Percentiles rank a stretch among this genome's conserved stretches.
These are phyloP conservation scores for Eubucco bourcierii DNA, from an alignment of 2,113 vertebrate genomes.

Conservation along the genomic window DNA sequence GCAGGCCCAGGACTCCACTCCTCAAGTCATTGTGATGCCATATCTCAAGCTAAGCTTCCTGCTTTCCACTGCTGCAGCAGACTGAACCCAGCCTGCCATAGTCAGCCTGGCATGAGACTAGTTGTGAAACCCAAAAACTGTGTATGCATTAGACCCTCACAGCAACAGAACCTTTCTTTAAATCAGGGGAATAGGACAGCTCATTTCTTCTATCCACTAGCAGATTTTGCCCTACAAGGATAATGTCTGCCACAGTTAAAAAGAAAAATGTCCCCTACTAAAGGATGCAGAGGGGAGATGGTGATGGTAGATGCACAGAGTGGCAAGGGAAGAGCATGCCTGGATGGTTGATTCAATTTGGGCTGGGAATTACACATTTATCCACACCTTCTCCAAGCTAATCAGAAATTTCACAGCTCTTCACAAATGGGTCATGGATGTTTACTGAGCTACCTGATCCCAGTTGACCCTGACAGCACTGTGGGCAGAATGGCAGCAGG, in stretches of 20 bases:
- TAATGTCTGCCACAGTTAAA: neutral
- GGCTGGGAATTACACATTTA: neutral
- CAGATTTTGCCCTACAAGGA: neutral
- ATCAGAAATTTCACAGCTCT: conserved; percentile 4
- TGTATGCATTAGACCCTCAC: neutral
- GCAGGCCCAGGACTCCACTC: neutral
- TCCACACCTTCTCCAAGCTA: neutral
- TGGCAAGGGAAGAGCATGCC: neutral
- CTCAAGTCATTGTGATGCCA: neutral
- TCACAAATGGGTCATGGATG: rapidly evolving
- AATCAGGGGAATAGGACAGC: neutral
- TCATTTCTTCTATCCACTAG: neutral
- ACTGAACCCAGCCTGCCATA: neutral
- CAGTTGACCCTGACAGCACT: neutral
- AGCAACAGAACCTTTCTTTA: neutral
- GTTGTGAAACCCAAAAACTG: neutral
- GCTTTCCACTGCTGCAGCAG: neutral
- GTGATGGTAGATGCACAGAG: neutral
- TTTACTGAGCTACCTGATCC: neutral
- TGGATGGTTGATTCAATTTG: neutral
- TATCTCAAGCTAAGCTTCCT: neutral
- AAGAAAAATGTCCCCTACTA: neutral
- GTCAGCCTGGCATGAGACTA: neutral
- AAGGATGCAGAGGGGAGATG: neutral
- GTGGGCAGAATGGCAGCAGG: rapidly evolving